These are phyloP conservation scores for Tipula helvola DNA, from an alignment of 2,888 invertebrate species.

Conservation along the genomic window DNA sequence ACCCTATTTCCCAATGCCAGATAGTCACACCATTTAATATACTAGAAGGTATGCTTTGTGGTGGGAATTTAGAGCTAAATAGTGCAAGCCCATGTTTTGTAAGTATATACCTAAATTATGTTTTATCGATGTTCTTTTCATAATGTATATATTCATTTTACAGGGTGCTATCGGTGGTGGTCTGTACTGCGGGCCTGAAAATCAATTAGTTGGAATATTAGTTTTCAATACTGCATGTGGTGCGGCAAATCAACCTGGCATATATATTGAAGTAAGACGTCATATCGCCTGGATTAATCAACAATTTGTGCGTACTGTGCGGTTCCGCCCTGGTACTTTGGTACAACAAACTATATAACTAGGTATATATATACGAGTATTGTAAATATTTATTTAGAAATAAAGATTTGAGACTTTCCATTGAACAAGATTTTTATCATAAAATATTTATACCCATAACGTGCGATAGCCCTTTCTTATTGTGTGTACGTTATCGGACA, in stretches of 20 bases:
- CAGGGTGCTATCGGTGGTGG: slow-evolving; percentile 14
- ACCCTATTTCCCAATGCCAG: background rate
- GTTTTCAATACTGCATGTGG: slow-evolving; percentile 12
- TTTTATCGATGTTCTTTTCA: background rate
- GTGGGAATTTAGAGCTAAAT: background rate
- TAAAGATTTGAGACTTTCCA: background rate
- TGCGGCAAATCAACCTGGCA: background rate
- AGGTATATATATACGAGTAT: background rate
- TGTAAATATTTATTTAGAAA: background rate
- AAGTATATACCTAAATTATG: background rate
- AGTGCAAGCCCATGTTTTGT: slow-evolving; percentile 9
- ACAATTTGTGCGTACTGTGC: background rate
- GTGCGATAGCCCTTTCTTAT: background rate
- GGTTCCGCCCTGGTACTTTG: background rate
- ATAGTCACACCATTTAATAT: background rate
- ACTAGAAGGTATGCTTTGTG: slow-evolving; percentile 14
- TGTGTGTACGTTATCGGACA: background rate
- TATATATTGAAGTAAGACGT: background rate
- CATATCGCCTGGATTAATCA: background rate
- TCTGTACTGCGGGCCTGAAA: slow-evolving; percentile 12
- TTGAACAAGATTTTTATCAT: background rate
- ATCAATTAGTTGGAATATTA: slow-evolving; percentile 14
- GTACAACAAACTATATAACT: background rate
- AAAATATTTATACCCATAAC: background rate
- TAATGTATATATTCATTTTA: background rate